phyloP scores from a whole-genome alignment of 2,113 vertebrate genomes.

The Solenodon paradoxus region DNA sequence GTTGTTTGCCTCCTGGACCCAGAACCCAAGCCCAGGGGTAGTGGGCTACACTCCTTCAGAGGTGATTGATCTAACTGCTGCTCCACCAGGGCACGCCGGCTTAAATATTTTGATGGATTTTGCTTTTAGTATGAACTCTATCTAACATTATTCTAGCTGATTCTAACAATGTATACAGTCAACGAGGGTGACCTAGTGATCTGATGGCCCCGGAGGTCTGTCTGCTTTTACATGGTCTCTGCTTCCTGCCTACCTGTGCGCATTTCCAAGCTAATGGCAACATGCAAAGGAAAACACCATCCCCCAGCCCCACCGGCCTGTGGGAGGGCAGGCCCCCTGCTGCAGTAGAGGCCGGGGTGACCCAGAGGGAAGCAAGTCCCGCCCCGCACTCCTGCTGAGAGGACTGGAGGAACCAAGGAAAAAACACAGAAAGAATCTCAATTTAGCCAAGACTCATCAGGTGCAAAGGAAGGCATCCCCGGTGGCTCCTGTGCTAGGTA shows the following conservation, averaged over 20 bases:
- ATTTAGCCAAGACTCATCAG: background rate
- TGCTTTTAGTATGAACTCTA: background rate
- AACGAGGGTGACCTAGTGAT: background rate
- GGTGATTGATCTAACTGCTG: too few relatives aligned
- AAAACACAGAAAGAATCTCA: background rate
- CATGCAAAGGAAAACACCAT: background rate
- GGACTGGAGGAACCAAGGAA: background rate
- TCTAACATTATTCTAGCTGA: background rate
- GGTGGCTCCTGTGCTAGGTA: too few relatives aligned
- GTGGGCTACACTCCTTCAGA: too few relatives aligned
- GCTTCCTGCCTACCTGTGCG: background rate
- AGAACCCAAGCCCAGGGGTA: too few relatives aligned
- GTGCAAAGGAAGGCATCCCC: too few relatives aligned
- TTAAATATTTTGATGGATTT: background rate
- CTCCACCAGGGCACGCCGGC: too few relatives aligned
- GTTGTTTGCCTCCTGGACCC: too few relatives aligned
- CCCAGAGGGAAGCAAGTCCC: background rate
- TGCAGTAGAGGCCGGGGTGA: too few relatives aligned
- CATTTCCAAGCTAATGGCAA: background rate
- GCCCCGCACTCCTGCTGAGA: background rate
- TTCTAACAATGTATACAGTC: background rate
- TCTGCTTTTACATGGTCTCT: background rate
- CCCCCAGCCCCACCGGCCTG: too few relatives aligned
- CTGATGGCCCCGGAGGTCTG: background rate
- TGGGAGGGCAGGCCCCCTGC: background rate